A percentile compares a stretch with the other conserved stretches of the same genome.
Conservation (phyloP, 2,888 invertebrate species). For the Vannuccia rotundouncinata region DNA sequence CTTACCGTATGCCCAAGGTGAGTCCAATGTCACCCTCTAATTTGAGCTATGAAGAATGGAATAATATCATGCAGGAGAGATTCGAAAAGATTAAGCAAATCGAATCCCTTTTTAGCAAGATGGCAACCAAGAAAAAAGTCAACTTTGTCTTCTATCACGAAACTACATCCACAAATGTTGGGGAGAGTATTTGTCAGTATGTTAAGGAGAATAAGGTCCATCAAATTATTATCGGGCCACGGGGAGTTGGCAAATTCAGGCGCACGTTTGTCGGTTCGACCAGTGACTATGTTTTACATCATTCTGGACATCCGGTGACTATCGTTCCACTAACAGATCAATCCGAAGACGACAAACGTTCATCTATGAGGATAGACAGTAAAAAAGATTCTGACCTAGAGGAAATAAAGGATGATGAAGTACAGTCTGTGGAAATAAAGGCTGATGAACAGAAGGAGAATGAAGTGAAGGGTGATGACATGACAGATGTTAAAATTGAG, state of each 20-base stretch:
- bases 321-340: not conserved
- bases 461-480: no score
- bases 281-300: not conserved
- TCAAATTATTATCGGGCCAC: not conserved
- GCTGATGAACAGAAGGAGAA: no score
- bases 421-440: no score
- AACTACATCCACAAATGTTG: not conserved
- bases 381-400: no score
- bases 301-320: not conserved
- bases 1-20: not conserved
- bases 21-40: not conserved
- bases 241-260: not conserved
- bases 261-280: not conserved
- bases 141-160: no score
- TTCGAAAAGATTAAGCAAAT: not conserved
- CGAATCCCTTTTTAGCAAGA: no score
- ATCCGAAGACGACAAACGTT: no score
- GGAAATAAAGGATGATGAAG: no score
- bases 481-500: no score
- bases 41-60: not conserved
- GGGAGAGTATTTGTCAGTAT: not conserved
- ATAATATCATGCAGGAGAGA: not conserved
- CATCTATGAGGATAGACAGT: no score
- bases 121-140: no score
- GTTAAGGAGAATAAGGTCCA: not conserved